Conservation (phyloP, 2,888 invertebrate genomes). For the Perizoma affinitatum region DNA sequence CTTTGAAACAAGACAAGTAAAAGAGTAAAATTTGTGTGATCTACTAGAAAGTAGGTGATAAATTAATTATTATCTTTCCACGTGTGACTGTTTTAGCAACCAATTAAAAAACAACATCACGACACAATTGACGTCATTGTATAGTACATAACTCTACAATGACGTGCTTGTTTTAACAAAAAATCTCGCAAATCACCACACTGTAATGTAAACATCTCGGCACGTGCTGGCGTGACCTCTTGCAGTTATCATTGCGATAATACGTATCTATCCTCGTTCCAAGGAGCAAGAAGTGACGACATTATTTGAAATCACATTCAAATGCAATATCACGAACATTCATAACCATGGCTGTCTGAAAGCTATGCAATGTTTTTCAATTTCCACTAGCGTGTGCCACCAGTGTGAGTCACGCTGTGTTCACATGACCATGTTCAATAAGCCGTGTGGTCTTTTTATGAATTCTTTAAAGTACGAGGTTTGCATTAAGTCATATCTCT, state of each 20-base stretch:
- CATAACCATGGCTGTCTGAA: constrained; percentile 19
- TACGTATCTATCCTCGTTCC: constrained; percentile 4
- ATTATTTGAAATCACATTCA: constrained; percentile 26
- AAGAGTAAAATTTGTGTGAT: no score
- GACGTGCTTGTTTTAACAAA: constrained; percentile 24
- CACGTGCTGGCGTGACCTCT: constrained; percentile 48
- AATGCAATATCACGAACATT: constrained; percentile 16
- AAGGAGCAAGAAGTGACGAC: constrained; percentile 31
- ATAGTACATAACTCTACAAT: constrained; percentile 15
- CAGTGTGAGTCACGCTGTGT: constrained; percentile 11
- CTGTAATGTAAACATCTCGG: constrained; percentile 25
- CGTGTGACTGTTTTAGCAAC: no score
- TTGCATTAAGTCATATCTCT: constrained; percentile 17
- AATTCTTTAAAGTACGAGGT: constrained; percentile 6
- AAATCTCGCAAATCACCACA: constrained; percentile 7
- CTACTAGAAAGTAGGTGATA: no score
- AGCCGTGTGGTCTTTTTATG: constrained; percentile 1
- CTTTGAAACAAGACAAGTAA: no score
- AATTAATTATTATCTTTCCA: no score
- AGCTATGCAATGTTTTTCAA: constrained; percentile 18
- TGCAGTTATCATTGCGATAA: constrained; percentile 38
- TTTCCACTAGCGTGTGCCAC: constrained; percentile 15
- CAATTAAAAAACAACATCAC: no score
- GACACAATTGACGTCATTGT: constrained; percentile 15
- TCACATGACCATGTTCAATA: constrained; percentile 5